Conservation (phyloP, 2,113 vertebrate species). For the Salvelinus namaycush region DNA sequence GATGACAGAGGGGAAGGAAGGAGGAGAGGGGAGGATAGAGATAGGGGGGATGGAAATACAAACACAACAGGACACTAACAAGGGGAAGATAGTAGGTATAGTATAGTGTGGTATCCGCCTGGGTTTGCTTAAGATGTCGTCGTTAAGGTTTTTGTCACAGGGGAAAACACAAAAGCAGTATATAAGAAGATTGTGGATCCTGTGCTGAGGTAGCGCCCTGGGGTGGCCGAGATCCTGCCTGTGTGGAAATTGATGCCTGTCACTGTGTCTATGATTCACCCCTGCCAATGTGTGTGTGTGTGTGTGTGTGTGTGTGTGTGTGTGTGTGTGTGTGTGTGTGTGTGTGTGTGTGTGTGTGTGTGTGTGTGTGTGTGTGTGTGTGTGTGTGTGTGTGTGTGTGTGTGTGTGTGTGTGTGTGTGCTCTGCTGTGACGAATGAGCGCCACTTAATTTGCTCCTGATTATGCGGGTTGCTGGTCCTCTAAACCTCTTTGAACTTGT, state of each 20-base stretch:
- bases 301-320: constrained; percentile 63
- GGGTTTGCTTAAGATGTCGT: not conserved
- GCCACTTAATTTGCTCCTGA: constrained; percentile 95
- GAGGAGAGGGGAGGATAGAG: constrained; percentile 43
- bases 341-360: constrained; percentile 68
- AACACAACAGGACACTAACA: constrained; percentile 66
- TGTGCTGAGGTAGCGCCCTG: constrained; percentile 74
- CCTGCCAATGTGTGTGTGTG: not conserved
- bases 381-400: constrained; percentile 61
- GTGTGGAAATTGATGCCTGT: constrained; percentile 91
- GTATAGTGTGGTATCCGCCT: no score
- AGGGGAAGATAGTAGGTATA: constrained; percentile 24
- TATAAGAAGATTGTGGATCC: constrained; percentile 79
- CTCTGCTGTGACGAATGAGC: constrained; percentile 96
- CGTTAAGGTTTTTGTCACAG: no score
- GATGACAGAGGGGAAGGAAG: constrained; percentile 24
- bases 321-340: constrained; percentile 37
- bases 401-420: constrained; percentile 69
- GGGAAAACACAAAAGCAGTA: constrained; percentile 75
- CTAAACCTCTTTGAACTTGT: constrained; percentile 99
- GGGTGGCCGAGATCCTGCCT: constrained; percentile 86
- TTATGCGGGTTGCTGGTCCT: constrained; percentile 96
- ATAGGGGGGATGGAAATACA: constrained; percentile 32
- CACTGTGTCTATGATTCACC: constrained; percentile 90
- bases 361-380: constrained; percentile 28